Base-by-base conservation (phyloP, 2,113 vertebrate genomes). In the Turnix velox region DNA sequence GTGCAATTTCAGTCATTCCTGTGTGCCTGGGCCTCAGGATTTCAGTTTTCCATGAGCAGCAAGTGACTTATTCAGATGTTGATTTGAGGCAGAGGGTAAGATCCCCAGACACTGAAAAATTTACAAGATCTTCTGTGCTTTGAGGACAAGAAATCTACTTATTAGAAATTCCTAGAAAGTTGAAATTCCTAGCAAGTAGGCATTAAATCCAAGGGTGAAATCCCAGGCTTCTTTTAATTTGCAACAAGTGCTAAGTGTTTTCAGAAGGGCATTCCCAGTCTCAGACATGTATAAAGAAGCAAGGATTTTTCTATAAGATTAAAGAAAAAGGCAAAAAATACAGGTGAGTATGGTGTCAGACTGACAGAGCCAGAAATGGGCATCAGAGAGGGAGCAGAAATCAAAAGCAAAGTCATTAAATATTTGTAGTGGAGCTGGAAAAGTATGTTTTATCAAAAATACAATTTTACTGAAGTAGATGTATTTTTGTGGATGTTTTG, bases 11-110 rank as follows among this genome's bases (percentile, higher is more conserved):
- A 45, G 31, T 52, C 37, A 55, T 65, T 80, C 7, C 15, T 0
- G 0, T 18, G 30, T 25, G 31, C 5, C 12, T 0, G 2, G 9
- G 10, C 24, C 8, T 52, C 46, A 45, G n/a, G 37, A 45, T 18
- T 76, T 55, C 24, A 45, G 18, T 39, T 65, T 48, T 78, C 28
- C 6, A 1, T 17, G 39, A 37, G 22, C 8, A 66, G 5, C 16
- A 39, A 82, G 17, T 27, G 18, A 31, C 42, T 65, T 37, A 12
- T 3, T 88, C 28, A 35, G 15, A 52, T 24, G 5, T 28, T 68
- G 55, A 28, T 58, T 35, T 49, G 57, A 58, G 51, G 43, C 46
- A 74, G 55, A 24, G 39, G 16, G 23, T 27, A 18, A 42, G 7
- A 54, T 39, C 39, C 9, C 7, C 30, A 59, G 18, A 14, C 25